Evolutionary conservation across 2,113 vertebrate species (phyloP), one percentile per base, ranked within the genome.

Genomic region (Mola mola): DNA sequence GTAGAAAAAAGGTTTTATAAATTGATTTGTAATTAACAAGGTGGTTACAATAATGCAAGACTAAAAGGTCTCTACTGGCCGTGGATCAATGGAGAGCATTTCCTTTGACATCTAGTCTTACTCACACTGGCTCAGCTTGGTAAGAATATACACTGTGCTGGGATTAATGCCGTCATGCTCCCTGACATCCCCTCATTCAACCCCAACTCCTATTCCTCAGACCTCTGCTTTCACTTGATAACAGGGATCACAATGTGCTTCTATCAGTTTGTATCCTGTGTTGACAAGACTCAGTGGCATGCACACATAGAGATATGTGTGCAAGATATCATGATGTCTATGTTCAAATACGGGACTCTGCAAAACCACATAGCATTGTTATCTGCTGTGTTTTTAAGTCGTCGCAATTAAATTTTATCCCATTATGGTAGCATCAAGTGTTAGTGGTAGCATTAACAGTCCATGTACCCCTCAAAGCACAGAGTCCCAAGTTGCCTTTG

Each of bases 11-110:
- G 8, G 12, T 16, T 67, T 49, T 20, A 59, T 13, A 48, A 43
- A 72, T 82, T 85, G 84, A 87, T 89, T 89, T 90, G 76, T 87
- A 87, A 89, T 91, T 87, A 89, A 87, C 72, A 81, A 66, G 69
- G 60, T 75, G 44, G 72, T 79, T 79, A 75, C 50, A 51, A 72
- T 84, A 91, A 90, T 84, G 69, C 86, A 87, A 88, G 72, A 75
- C 71, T 72, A 65, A 68, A 80, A 77, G 69, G 66, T 85, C 71
- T 77, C 69, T 47, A 65, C 59, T 83, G 81, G 61, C 73, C 75
- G 66, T 64, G 52, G 80, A 86, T 90, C 83, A 87, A 85, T 88
- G 78, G 55, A 48, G 57, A 88, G 63, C 36, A 6, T 66, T 78
- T 89, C 74, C 78, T 83, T 47, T 37, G 75, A 82, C 67, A 76